phyloP scores from a whole-genome alignment of 2,797 vertebrate genomes.

The Caiman crocodilus region DNA sequence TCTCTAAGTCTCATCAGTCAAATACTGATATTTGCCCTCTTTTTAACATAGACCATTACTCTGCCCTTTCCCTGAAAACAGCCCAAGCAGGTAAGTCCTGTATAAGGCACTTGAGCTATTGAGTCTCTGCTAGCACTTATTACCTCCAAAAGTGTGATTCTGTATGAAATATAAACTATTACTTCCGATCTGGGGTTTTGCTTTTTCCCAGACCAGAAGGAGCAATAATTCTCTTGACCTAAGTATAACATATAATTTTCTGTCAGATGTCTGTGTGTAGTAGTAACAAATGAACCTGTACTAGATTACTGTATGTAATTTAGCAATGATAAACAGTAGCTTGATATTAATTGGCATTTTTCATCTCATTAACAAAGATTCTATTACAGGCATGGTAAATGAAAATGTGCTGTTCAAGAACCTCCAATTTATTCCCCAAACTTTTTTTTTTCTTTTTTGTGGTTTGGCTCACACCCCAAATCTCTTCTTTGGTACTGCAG shows the following conservation, averaged over 20 bases:
- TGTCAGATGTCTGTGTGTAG: background rate
- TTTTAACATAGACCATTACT: background rate
- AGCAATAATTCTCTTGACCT: background rate
- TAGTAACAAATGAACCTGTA: background rate
- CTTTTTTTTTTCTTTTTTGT: rapidly evolving
- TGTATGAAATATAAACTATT: background rate
- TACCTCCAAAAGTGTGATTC: background rate
- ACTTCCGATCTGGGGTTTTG: background rate
- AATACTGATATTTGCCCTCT: background rate
- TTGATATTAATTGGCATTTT: background rate
- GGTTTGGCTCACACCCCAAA: background rate
- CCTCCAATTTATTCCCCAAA: rapidly evolving
- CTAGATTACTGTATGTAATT: background rate
- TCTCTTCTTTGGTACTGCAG: background rate
- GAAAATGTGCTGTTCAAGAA: background rate
- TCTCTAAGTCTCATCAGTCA: constrained; percentile 38
- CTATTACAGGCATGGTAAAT: background rate
- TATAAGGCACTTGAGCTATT: background rate
- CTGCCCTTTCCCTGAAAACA: background rate
- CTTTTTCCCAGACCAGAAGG: background rate
- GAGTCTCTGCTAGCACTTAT: background rate
- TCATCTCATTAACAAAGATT: background rate
- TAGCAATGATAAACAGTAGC: background rate
- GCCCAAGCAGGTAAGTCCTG: background rate
- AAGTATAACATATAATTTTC: background rate